Evolutionary conservation across 2,888 invertebrate genomes (phyloP), one percentile per base, ranked within the genome.

Genomic region (Halictus ligatus): DNA sequence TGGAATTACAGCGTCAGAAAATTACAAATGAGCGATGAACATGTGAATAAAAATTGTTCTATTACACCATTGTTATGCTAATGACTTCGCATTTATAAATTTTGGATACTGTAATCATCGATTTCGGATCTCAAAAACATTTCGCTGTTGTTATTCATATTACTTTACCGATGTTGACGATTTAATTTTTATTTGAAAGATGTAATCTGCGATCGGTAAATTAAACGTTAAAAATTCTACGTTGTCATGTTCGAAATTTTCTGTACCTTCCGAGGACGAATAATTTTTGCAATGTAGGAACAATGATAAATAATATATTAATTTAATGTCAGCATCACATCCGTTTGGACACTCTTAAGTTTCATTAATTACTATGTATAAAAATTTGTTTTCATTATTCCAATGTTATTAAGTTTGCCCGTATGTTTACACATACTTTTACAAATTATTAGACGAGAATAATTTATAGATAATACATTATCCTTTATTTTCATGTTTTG

Each of bases 401-500:
- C 43, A 71, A 43, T 71, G 71, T n/a, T 43, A 71, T 71, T 71
- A 71, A 43, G 71, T 71, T 43, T 71, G n/a, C 43, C n/a, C n/a
- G 12, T 71, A n/a, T 43, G 71, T 71, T 43, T 2, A n/a, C n/a
- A n/a, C 71, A 71, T 43, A 71, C 43, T 71, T n/a, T 43, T 71
- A 43, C 43, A 43, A 71, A 43, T 71, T 35, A 40, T 69, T 43
- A 10, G 0, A n/a, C 21, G n/a, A 71, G n/a, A 71, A 71, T 71
- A n/a, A 71, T 71, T 40, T 40, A 43, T 71, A 43, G n/a, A 71
- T 21, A 43, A 43, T 8, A 48, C 71, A 43, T 43, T 43, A 71
- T 71, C 71, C n/a, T 43, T 71, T 43, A 43, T 71, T 71, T 71
- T 71, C 71, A 43, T 71, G 43, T 71, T 71, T 71, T n/a, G 40